phyloP scores from a whole-genome alignment of 2,797 vertebrate species.

The Amblyraja radiata region DNA sequence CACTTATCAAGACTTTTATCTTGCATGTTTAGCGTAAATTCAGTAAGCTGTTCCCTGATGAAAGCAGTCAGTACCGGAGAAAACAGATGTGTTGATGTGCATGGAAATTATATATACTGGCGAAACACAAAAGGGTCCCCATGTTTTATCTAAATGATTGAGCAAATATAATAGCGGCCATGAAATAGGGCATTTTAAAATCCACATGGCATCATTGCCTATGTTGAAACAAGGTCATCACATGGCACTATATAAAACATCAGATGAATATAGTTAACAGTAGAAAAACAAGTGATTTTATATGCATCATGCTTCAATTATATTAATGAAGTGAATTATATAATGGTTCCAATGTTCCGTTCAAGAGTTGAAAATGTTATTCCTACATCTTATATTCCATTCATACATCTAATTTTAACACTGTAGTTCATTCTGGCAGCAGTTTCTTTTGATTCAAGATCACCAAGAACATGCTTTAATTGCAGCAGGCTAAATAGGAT shows the following conservation, averaged over 20 bases:
- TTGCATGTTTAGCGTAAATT: conserved; percentile 45
- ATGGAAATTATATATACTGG: conserved; percentile 35
- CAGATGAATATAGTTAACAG: not conserved
- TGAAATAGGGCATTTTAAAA: not conserved
- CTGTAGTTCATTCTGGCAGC: not conserved
- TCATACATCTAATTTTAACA: not conserved
- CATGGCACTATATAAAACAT: not conserved
- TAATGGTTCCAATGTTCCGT: not conserved
- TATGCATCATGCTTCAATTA: not conserved
- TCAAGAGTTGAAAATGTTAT: not conserved
- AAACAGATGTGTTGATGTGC: conserved; percentile 39
- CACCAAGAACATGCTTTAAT: not conserved
- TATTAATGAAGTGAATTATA: not conserved
- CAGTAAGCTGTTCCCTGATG: conserved; percentile 42
- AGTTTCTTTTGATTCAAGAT: not conserved
- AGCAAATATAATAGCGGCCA: conserved; percentile 7
- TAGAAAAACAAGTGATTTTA: not conserved
- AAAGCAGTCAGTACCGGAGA: conserved; percentile 21
- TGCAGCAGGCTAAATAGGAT: not conserved
- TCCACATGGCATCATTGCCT: not conserved
- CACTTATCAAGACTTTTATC: conserved; percentile 45
- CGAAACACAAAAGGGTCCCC: conserved; percentile 46
- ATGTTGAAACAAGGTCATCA: not conserved
- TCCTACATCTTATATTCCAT: too few species aligned
- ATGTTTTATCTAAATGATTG: conserved; percentile 39